These are phyloP conservation scores for Antechinus flavipes DNA, from an alignment of 2,113 vertebrate species.

Conservation along the genomic window DNA sequence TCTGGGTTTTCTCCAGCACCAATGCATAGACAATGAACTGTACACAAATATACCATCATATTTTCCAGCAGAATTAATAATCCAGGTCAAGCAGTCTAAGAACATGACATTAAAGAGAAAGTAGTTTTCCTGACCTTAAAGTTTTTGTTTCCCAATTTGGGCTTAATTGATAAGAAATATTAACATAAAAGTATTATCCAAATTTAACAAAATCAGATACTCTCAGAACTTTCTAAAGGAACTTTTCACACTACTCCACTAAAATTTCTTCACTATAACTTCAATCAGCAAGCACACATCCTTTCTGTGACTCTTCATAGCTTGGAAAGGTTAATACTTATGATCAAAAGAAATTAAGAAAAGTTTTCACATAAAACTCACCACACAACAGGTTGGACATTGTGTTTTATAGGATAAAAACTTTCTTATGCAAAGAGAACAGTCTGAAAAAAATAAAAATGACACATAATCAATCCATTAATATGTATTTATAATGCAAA, in stretches of 20 bases:
- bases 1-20: not conserved
- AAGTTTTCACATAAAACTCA: constrained; percentile 83
- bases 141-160: constrained; percentile 45
- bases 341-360: not conserved
- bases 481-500: not conserved
- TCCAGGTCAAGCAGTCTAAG: constrained; percentile 21
- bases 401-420: constrained; percentile 94
- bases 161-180: constrained; percentile 53
- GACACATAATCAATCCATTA: constrained; percentile 40
- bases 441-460: constrained; percentile 88
- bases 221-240: constrained; percentile 3
- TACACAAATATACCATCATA: not conserved
- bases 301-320: not conserved
- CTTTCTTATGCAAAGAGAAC: constrained; percentile 96
- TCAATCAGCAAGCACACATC: constrained; percentile 16
- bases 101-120: constrained; percentile 16
- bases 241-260: constrained; percentile 1
- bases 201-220: constrained; percentile 15
- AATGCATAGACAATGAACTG: not conserved
- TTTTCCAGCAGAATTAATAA: constrained; percentile 20
- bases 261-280: constrained; percentile 31
- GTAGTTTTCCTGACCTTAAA: constrained; percentile 13
- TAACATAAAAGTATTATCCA: constrained; percentile 4
- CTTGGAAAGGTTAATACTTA: constrained; percentile 26
- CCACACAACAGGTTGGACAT: constrained; percentile 94